These are phyloP conservation scores for Botia kubotai DNA, from an alignment of 2,797 vertebrate species.

Conservation along the genomic window DNA sequence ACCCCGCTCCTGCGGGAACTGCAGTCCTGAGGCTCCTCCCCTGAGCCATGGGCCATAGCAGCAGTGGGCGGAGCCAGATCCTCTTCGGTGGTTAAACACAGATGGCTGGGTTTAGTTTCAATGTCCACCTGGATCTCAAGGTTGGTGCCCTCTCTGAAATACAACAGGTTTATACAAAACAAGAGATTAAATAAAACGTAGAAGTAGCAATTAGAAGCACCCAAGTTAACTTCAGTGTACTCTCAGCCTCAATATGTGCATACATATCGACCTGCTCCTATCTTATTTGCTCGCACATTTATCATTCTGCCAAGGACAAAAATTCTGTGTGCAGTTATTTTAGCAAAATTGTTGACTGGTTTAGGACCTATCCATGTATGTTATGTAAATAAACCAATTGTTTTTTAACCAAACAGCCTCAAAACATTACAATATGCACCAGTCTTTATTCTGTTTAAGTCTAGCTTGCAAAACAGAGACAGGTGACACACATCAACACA, in stretches of 20 bases:
- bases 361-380: no score
- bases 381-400: no score
- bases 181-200: background rate
- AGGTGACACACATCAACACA: slow-evolving; percentile 61
- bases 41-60: slow-evolving; percentile 76
- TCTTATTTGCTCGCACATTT: no score
- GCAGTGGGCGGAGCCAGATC: slow-evolving; percentile 78
- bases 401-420: no score
- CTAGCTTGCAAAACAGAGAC: no score
- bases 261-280: background rate
- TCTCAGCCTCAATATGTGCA: background rate
- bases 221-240: background rate
- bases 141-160: slow-evolving; percentile 92
- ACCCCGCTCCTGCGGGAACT: slow-evolving; percentile 76
- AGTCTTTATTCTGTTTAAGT: no score
- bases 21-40: slow-evolving; percentile 86
- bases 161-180: slow-evolving; percentile 21
- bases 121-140: slow-evolving; percentile 99
- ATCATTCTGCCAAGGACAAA: no score
- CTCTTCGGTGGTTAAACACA: slow-evolving; percentile 92
- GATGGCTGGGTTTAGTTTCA: slow-evolving; percentile 95
- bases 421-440: no score
- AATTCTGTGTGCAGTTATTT: no score
- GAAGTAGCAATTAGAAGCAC: background rate
- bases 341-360: no score